A percentile compares a stretch with the other conserved stretches of the same genome.
Conservation (phyloP, 2,797 vertebrate species). For the Chloroceryle amazona region DNA sequence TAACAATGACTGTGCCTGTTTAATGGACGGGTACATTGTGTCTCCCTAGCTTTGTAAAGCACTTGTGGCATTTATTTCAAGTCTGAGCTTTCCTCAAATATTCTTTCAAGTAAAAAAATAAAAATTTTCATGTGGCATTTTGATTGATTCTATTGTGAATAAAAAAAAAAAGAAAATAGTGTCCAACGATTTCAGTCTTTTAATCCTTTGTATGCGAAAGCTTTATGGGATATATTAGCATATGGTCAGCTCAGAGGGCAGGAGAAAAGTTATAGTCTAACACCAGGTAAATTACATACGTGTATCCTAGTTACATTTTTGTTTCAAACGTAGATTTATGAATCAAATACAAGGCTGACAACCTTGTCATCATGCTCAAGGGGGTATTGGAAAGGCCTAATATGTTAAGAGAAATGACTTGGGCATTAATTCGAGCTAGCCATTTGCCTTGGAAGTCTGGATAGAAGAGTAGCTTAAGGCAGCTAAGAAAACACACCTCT, state of each 20-base stretch:
- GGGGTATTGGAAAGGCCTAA: not conserved
- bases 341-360: not conserved
- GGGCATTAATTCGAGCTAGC: not conserved
- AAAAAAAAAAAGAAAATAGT: not conserved
- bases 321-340: not conserved
- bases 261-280: not conserved
- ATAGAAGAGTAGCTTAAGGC: not conserved
- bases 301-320: rapidly evolving
- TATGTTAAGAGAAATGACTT: not conserved
- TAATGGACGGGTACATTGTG: not conserved
- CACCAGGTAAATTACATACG: not conserved
- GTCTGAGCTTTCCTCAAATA: not conserved
- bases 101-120: not conserved
- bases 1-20: not conserved
- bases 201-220: not conserved
- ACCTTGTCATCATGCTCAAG: not conserved
- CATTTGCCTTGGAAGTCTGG: not conserved
- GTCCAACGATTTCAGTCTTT: not conserved
- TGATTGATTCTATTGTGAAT: not conserved
- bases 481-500: not conserved
- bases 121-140: not conserved
- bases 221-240: not conserved
- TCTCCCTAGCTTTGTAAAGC: not conserved
- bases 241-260: not conserved
- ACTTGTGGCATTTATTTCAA: not conserved